A percentile compares a stretch with the other conserved stretches of the same genome.
These are phyloP conservation scores for Conus ventricosus DNA, from an alignment of 1,140 invertebrate genomes.

Conservation along the genomic window DNA sequence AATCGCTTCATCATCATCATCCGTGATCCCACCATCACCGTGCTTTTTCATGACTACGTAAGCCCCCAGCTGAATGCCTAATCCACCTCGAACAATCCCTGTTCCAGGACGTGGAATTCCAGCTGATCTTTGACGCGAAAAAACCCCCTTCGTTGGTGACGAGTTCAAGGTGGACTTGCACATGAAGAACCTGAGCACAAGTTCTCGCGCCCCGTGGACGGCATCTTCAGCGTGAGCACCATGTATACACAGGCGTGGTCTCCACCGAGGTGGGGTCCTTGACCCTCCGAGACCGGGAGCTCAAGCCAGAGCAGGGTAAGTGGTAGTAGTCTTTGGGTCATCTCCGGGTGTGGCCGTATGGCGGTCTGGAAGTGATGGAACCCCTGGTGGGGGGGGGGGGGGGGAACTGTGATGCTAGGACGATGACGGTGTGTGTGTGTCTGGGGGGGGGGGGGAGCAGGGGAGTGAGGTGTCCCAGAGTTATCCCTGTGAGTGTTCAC, in stretches of 20 bases:
- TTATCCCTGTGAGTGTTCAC: too few relatives aligned
- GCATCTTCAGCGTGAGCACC: background rate
- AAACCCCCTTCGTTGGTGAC: background rate
- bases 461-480: too few relatives aligned
- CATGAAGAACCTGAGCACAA: background rate
- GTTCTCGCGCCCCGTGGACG: background rate
- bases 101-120: background rate
- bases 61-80: too few relatives aligned
- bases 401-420: too few relatives aligned
- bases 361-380: too few relatives aligned
- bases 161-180: background rate
- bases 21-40: too few relatives aligned
- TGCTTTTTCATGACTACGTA: too few relatives aligned
- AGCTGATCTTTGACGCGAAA: background rate
- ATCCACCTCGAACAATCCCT: background rate
- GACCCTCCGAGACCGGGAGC: background rate
- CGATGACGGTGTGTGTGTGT: too few relatives aligned
- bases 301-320: conserved; percentile 4
- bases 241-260: background rate
- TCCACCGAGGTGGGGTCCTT: background rate
- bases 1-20: too few relatives aligned
- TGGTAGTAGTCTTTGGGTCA: background rate
- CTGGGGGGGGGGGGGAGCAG: too few relatives aligned
- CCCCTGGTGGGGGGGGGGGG: too few relatives aligned
- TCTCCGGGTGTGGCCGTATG: too few relatives aligned